Base-by-base conservation (phyloP, 2,888 invertebrate genomes). In the Aproaerema taeniolella region DNA sequence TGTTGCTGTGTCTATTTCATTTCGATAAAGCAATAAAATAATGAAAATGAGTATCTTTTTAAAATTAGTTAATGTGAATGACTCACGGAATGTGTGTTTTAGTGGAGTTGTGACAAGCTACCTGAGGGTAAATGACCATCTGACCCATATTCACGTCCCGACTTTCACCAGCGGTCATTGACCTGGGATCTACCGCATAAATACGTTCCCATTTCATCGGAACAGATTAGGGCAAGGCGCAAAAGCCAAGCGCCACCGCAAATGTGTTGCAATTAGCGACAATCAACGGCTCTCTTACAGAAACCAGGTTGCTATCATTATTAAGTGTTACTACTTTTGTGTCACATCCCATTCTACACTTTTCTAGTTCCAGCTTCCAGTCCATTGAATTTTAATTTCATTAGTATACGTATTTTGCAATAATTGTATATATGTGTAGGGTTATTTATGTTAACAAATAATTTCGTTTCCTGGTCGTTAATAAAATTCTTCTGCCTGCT, bases 71-170 rank as follows among this genome's bases (percentile, higher is more conserved):
- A 35, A 35, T 33, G 11, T 8, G 12, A 26, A 26, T 35, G 15
- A 24, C 12, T 24, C 10, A n/a, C n/a, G 34, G 2, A n/a, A n/a
- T 5, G 26, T 26, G 6, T 26, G n/a, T 40, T 25, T 28, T 24
- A 26, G 54, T 58, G 59, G n/a, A 58, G 61, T 59, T 53, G 61
- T 53, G 62, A 58, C 60, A 53, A 52, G 60, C 62, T 65, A 77
- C 77, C 77, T 73, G 73, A 64, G 75, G 81, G 85, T 85, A 82
- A 82, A 82, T 72, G 81, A 77, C 82, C 83, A 83, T 74, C 67
- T 83, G 82, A 83, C 85, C 85, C 71, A 85, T 82, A 82, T 82
- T 65, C 58, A 55, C 58, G 62, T 67, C 68, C 71, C 74, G 67
- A 78, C 82, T 82, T 83, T 82, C 81, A 78, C 82, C 78, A 65